Evolutionary conservation across 2,113 vertebrate species (phyloP).

Genomic region (Zosterops japonicus): DNA sequence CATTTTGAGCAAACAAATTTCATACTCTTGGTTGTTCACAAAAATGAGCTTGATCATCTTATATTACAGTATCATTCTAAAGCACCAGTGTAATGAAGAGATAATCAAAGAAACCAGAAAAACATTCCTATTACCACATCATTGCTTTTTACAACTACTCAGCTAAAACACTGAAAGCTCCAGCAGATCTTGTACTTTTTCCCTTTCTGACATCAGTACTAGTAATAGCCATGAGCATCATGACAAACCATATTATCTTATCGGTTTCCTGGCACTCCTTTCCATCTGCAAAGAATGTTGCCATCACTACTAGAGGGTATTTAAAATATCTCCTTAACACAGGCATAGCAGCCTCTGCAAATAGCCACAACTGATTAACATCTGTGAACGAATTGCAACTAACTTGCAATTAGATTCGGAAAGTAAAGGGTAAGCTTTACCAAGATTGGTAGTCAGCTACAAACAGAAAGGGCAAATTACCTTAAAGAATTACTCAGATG

Average conservation of each 20-base stretch:
- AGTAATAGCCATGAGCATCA: not conserved
- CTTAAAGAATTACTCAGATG: not conserved
- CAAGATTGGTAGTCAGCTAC: not conserved
- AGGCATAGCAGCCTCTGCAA: not conserved
- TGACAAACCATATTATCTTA: not conserved
- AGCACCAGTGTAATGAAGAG: not conserved
- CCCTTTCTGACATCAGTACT: not conserved
- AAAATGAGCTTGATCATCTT: constrained; percentile 32
- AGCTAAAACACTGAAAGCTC: not conserved
- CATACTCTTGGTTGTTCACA: not conserved
- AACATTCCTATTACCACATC: not conserved
- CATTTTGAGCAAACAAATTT: constrained; percentile 40
- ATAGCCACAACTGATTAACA: not conserved
- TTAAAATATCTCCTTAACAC: not conserved
- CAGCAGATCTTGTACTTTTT: not conserved
- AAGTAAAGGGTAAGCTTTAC: not conserved
- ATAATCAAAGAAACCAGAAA: constrained; percentile 28
- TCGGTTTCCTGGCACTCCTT: not conserved
- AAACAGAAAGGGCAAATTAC: not conserved
- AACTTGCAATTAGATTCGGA: not conserved
- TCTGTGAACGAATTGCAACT: not conserved
- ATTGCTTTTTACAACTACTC: constrained; percentile 40
- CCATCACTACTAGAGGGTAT: not conserved
- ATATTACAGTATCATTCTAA: not conserved
- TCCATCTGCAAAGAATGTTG: not conserved